Conservation (phyloP, 2,797 vertebrate species). For the Sebastolobus alascanus region DNA sequence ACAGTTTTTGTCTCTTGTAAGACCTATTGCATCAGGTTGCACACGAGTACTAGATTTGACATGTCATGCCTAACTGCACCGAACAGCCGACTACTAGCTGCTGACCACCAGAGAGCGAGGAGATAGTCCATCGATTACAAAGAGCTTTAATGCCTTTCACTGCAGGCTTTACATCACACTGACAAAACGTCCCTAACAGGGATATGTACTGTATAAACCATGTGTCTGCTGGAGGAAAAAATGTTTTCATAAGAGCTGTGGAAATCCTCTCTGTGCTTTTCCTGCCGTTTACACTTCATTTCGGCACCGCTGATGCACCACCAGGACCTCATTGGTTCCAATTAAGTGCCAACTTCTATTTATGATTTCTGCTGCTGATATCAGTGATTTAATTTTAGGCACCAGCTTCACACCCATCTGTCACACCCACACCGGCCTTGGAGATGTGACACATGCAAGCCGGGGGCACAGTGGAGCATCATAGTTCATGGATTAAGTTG, state of each 20-base stretch:
- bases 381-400: conserved; percentile 54
- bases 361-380: conserved; percentile 39
- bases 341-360: conserved; percentile 49
- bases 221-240: conserved; percentile 53
- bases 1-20: neutral
- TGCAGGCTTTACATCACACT: conserved; percentile 48
- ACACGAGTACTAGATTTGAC: conserved; percentile 24
- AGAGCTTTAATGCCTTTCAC: conserved; percentile 56
- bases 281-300: conserved; percentile 32
- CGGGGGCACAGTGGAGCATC: conserved; percentile 22
- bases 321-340: conserved; percentile 36
- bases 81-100: conserved; percentile 32
- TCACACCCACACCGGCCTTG: conserved; percentile 50
- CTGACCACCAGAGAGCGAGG: conserved; percentile 39
- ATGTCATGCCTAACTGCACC: conserved; percentile 46
- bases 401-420: conserved; percentile 58
- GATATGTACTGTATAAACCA: conserved; percentile 52
- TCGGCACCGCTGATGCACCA: conserved; percentile 12
- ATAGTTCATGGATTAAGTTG: conserved; percentile 29
- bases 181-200: conserved; percentile 41
- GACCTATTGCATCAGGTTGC: conserved; percentile 32
- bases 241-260: conserved; percentile 40
- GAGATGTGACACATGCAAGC: conserved; percentile 44
- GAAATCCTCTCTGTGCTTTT: conserved; percentile 36
- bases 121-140: conserved; percentile 49